phyloP scores from a whole-genome alignment of 2,888 invertebrate species.

The Napeogenes inachia region DNA sequence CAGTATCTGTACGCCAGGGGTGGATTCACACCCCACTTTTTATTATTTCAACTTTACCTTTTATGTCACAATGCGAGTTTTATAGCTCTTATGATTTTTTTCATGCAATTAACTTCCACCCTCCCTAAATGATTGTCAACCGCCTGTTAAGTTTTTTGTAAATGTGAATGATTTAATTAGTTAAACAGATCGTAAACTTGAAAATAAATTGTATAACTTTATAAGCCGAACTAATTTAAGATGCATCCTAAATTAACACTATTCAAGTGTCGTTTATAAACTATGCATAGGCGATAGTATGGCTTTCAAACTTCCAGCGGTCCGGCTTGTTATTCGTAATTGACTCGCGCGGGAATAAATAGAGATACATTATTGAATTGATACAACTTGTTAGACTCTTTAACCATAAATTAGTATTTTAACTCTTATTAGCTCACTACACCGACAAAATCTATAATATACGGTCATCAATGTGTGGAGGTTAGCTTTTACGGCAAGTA shows the following conservation, averaged over 20 bases:
- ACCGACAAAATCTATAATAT: constrained; percentile 11
- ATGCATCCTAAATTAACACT: constrained; percentile 22
- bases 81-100: constrained; percentile 65
- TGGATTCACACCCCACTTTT: constrained; percentile 52
- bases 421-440: not conserved
- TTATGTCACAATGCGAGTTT: constrained; percentile 66
- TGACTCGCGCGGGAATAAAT: constrained; percentile 9
- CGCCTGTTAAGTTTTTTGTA: constrained; percentile 55
- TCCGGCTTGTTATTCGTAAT: constrained; percentile 10
- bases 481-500: constrained; percentile 29
- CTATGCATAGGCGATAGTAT: constrained; percentile 14
- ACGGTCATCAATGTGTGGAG: constrained; percentile 8
- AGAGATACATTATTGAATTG: not conserved
- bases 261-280: constrained; percentile 21
- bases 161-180: constrained; percentile 58
- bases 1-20: constrained; percentile 45
- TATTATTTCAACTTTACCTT: constrained; percentile 68
- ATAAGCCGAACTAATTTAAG: constrained; percentile 15
- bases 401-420: not conserved
- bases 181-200: constrained; percentile 18
- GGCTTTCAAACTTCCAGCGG: constrained; percentile 14
- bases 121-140: constrained; percentile 48
- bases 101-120: constrained; percentile 67
- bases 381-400: not conserved
- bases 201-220: constrained; percentile 23